Base-by-base conservation (phyloP, 2,113 vertebrate genomes). In the Sardina pilchardus region DNA sequence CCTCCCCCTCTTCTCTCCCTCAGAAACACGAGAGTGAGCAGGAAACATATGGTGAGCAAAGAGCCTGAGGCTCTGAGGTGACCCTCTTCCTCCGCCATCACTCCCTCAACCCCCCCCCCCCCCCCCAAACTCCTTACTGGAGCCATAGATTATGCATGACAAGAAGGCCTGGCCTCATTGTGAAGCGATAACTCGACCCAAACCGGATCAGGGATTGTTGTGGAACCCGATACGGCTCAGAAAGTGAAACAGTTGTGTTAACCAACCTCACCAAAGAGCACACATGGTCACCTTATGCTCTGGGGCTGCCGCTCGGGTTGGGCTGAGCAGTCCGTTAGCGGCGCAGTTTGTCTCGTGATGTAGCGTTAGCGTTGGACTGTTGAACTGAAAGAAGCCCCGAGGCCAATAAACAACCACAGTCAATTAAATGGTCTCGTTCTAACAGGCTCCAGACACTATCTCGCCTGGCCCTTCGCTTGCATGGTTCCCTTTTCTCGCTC, bases 41-140 rank as follows among this genome's bases (percentile, higher is more conserved):
- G 83, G 56, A 36, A 75, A 84, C 90, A 91, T 91, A 90, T 91
- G 90, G 90, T 26, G 42, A 45, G 81, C 82, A 85, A 43, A 48
- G 80, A 86, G 84, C 90, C 83, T 78, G n/a, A 45, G 34, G 84
- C 84, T 67, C 43, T 26, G 56, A 71, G 67, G 83, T 71, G 67
- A 88, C 84, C 84, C 83, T 86, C 84, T 88, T 86, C 67, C 78
- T 85, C 84, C n/a, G 12, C 21, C 43, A 83, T 81, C 48, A 48
- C 86, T 63, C 80, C 80, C 86, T 84, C 86, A 63, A 48, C 86
- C 78, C 80, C 80, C 86, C 86, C 86, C 85, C 88, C 86, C 63
- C 26, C 63, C 26, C n/a, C 9, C n/a, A 30, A 8, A 30, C 63
- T 30, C 26, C 26, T 30, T 30, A 45, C 36, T 56, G 67, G 83